Conservation (phyloP, 2,797 vertebrate species). For the Bufotes viridis region DNA sequence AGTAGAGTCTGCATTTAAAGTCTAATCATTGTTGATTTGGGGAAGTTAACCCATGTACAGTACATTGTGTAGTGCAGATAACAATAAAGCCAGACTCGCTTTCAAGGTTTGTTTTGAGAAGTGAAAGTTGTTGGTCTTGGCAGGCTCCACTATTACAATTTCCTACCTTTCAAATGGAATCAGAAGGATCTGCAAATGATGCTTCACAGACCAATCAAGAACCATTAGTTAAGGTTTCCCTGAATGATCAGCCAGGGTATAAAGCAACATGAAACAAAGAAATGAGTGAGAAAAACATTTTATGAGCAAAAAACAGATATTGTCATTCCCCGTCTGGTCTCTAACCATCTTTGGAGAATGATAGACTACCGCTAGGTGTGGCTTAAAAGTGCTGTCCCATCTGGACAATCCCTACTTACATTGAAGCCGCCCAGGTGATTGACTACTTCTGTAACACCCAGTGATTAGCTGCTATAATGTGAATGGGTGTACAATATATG, state of each 20-base stretch:
- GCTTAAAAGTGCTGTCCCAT: neutral
- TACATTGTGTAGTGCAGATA: slow-evolving; percentile 13
- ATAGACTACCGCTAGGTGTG: no score
- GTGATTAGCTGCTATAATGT: neutral
- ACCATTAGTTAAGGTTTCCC: neutral
- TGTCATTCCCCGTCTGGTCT: neutral
- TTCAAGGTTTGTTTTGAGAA: slow-evolving; percentile 48
- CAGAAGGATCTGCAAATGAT: neutral
- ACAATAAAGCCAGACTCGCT: neutral
- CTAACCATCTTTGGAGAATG: no score
- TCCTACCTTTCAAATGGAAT: neutral
- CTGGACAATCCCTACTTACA: no score
- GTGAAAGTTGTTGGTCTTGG: slow-evolving; percentile 41
- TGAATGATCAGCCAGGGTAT: neutral
- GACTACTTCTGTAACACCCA: no score
- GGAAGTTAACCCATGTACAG: neutral
- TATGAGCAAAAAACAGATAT: neutral
- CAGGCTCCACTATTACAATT: neutral
- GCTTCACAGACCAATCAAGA: neutral
- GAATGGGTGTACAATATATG: neutral
- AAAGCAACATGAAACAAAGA: neutral
- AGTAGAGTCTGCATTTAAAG: neutral
- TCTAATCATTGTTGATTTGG: neutral
- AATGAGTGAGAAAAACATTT: neutral
- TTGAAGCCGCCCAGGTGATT: neutral